Conservation (phyloP, 2,113 vertebrate genomes). For the Lanius collurio region DNA sequence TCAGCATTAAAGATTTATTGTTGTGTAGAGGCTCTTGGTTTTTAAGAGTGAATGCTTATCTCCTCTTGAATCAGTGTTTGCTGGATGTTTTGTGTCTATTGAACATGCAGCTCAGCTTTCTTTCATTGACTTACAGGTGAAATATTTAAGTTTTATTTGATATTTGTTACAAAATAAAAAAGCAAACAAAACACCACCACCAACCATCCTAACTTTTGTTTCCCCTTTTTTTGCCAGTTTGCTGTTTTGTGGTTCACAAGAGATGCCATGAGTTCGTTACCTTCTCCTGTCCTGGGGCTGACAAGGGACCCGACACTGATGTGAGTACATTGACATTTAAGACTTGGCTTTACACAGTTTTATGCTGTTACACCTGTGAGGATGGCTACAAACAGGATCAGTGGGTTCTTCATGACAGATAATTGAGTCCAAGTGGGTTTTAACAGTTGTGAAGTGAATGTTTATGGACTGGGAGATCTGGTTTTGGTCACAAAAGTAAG, state of each 20-base stretch:
- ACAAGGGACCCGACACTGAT: slow-evolving; percentile 96
- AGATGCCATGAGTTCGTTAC: slow-evolving; percentile 99
- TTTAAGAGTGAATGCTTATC: neutral
- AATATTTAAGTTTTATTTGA: neutral
- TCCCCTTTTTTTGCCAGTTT: slow-evolving; percentile 79
- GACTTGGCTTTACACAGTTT: neutral
- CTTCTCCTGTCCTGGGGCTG: slow-evolving; percentile 93
- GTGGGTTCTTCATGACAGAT: neutral
- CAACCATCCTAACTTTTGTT: slow-evolving; percentile 5
- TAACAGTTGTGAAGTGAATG: neutral
- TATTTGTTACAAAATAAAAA: neutral
- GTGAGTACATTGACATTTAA: slow-evolving; percentile 79
- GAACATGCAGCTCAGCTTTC: neutral
- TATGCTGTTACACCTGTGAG: neutral
- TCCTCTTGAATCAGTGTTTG: neutral
- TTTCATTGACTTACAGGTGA: neutral
- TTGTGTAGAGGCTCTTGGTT: neutral
- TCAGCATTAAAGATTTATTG: neutral
- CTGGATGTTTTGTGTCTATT: neutral
- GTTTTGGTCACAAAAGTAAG: neutral
- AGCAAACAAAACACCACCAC: fast-evolving
- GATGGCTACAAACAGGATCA: neutral
- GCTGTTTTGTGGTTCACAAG: slow-evolving; percentile 99
- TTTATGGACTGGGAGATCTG: neutral
- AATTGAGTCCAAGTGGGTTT: neutral